Conservation (phyloP, 2,888 invertebrate species). For the Euzetes globulus region DNA sequence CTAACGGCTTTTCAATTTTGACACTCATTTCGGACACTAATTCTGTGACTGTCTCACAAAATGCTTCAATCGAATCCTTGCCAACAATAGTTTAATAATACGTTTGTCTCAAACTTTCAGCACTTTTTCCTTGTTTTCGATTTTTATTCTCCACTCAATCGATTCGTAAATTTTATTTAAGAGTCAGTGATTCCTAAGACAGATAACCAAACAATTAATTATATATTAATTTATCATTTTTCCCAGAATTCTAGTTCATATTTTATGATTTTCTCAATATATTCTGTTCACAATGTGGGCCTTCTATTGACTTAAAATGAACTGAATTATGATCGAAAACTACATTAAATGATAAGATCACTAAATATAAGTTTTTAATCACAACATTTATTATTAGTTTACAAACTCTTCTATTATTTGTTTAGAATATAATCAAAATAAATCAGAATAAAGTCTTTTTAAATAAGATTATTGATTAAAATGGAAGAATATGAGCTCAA, state of each 20-base stretch:
- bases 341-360: slow-evolving; percentile 10
- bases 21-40: neutral
- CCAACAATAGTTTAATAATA: too few species aligned
- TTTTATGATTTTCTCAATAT: neutral
- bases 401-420: neutral
- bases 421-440: too few species aligned
- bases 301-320: neutral
- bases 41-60: neutral
- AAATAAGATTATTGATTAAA: too few species aligned
- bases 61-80: neutral
- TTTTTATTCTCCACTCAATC: too few species aligned
- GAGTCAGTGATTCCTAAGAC: too few species aligned
- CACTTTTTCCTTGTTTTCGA: too few species aligned
- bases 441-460: too few species aligned
- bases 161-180: too few species aligned
- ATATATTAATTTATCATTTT: neutral
- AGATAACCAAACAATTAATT: neutral
- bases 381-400: neutral
- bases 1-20: neutral
- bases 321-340: neutral
- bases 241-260: neutral
- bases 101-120: too few species aligned
- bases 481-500: too few species aligned
- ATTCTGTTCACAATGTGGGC: too few species aligned
- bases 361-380: neutral